These are phyloP conservation scores for Bradysia coprophila DNA, from an alignment of 1,140 invertebrate genomes.

Conservation along the genomic window DNA sequence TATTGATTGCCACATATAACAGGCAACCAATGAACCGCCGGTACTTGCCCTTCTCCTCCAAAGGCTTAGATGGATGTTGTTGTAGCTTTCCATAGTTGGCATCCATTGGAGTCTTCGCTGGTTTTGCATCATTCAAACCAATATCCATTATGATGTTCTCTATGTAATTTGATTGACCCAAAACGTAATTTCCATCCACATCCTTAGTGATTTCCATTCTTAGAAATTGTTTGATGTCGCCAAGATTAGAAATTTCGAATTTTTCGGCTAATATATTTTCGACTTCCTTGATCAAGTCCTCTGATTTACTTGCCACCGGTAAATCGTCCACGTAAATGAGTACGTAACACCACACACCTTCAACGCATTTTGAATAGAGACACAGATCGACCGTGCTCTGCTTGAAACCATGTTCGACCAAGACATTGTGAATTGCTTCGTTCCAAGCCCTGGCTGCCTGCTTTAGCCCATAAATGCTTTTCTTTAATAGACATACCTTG, in stretches of 20 bases:
- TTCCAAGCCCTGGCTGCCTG: constrained; percentile 25
- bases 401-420: constrained; percentile 5
- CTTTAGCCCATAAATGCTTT: constrained; percentile 24
- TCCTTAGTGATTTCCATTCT: constrained; percentile 8
- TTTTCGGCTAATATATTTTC: constrained; percentile 2
- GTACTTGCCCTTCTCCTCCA: constrained; percentile 5
- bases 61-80: neutral
- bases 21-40: constrained; percentile 6
- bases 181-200: constrained; percentile 3
- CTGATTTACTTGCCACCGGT: constrained; percentile 2
- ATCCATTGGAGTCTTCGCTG: constrained; percentile 4
- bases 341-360: neutral
- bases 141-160: neutral
- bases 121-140: constrained; percentile 3
- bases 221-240: constrained; percentile 11
- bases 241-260: constrained; percentile 13
- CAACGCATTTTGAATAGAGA: constrained; percentile 4
- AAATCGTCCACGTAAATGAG: constrained; percentile 7
- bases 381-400: constrained; percentile 7
- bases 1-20: constrained; percentile 6
- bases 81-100: constrained; percentile 7
- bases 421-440: constrained; percentile 8
- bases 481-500: constrained; percentile 15
- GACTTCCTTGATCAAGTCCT: constrained; percentile 1
- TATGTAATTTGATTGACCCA: constrained; percentile 3